Percentiles rank a stretch among this genome's conserved stretches.
Evolutionary conservation across 2,113 vertebrate genomes (phyloP).

Genomic region (Promerops cafer): DNA sequence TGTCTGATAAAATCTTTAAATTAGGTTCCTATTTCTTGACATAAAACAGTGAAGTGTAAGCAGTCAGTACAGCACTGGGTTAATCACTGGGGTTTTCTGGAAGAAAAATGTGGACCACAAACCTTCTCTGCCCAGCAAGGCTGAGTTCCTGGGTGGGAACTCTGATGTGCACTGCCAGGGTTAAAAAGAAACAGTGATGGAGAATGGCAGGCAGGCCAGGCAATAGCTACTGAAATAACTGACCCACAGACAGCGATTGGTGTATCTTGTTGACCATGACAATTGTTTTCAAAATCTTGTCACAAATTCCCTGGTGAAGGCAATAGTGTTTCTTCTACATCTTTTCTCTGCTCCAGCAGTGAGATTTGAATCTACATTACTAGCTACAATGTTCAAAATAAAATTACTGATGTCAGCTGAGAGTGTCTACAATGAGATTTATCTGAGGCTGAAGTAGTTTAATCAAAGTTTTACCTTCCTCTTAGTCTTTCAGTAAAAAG

Average conservation of each 20-base stretch:
- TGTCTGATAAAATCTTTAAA: neutral
- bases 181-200: neutral
- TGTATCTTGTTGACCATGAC: neutral
- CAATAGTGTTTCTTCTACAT: neutral
- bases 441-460: neutral
- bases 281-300: neutral
- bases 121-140: neutral
- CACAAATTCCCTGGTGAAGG: neutral
- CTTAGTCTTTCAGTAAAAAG: neutral
- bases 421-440: neutral
- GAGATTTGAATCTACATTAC: neutral
- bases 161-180: neutral
- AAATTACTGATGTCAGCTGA: constrained; percentile 19
- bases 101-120: neutral
- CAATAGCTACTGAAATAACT: neutral
- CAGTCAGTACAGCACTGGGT: neutral
- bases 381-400: neutral
- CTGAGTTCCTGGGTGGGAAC: neutral
- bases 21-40: neutral
- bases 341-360: neutral
- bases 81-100: neutral
- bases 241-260: neutral
- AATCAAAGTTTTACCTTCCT: constrained; percentile 15
- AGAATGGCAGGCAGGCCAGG: neutral
- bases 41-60: neutral